Percentiles rank a stretch among this genome's conserved stretches.
Conservation (phyloP, 2,797 vertebrate species). For the Pogonophryne albipinna region DNA sequence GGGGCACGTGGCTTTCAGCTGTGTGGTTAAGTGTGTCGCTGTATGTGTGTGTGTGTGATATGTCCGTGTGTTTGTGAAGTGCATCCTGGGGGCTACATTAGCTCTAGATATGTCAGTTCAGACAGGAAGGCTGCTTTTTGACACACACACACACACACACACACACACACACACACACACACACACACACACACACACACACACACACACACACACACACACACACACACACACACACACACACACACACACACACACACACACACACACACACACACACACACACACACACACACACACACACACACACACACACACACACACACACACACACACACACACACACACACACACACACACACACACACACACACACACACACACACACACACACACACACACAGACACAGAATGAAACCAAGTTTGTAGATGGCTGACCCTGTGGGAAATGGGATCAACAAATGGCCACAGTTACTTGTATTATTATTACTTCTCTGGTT, state of each 20-base stretch:
- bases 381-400: too few relatives aligned
- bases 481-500: constrained; percentile 20
- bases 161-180: not conserved
- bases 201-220: not conserved
- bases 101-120: constrained; percentile 72
- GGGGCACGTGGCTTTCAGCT: constrained; percentile 67
- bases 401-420: constrained; percentile 1
- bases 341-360: too few relatives aligned
- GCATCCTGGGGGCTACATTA: constrained; percentile 65
- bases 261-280: constrained; percentile 1
- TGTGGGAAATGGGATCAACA: constrained; percentile 44
- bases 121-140: constrained; percentile 67
- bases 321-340: too few relatives aligned
- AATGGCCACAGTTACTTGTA: constrained; percentile 15
- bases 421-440: constrained; percentile 47
- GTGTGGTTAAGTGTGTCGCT: constrained; percentile 52
- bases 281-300: too few relatives aligned
- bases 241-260: not conserved
- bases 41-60: not conserved
- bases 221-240: not conserved
- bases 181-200: not conserved
- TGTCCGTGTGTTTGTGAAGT: constrained; percentile 55
- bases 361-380: too few relatives aligned
- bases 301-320: too few relatives aligned
- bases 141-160: constrained; percentile 31